Evolutionary conservation across 1,140 invertebrate genomes (phyloP), one percentile per base, ranked within the genome.

Genomic region (Aphidius ervi): DNA sequence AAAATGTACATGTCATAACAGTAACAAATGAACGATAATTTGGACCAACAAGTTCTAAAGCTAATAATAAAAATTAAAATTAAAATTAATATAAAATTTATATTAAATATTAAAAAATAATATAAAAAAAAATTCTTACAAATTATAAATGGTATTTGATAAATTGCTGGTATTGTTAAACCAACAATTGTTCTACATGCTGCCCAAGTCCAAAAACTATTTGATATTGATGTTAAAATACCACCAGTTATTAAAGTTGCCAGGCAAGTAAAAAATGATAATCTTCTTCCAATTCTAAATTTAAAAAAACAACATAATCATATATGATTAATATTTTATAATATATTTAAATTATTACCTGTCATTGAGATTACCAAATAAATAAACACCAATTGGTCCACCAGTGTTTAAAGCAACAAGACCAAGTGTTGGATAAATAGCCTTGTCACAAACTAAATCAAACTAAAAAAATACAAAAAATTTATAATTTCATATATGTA

Each of bases 61-160:
- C 93, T 95, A 71, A 68, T 85, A 84, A 68, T 65, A 65, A 48
- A 50, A 40, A 63, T 61, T 37, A 42, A 56, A 57, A 37, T 45
- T 23, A 23, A 56, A 45, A 46, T 9, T 48, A 39, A 10, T 48
- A 20, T 50, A 59, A 53, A 39, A 56, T 56, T 47, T 16, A n/a
- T 31, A 63, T 20, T 48, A 20, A 23, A n/a, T 48, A 5, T 48
- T 39, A 48, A 3, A 2, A 39, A 58, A 48, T n/a, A n/a, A n/a
- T n/a, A 3, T 4, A 58, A 49, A 40, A 49, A 49, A 49, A n/a
- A 56, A 58, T 54, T 63, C 86, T 89, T 82, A 94, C 93, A 92
- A 70, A 95, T 94, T 61, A 95, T 95, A 70, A 95, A 95, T 5
- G 93, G 93, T 74, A 95, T 94, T 81, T 96, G 93, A 78, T 95